Percentiles rank a stretch among this genome's conserved stretches.
These are phyloP conservation scores for Clarias macrocephalus DNA, from an alignment of 2,113 vertebrate genomes.

Conservation along the genomic window DNA sequence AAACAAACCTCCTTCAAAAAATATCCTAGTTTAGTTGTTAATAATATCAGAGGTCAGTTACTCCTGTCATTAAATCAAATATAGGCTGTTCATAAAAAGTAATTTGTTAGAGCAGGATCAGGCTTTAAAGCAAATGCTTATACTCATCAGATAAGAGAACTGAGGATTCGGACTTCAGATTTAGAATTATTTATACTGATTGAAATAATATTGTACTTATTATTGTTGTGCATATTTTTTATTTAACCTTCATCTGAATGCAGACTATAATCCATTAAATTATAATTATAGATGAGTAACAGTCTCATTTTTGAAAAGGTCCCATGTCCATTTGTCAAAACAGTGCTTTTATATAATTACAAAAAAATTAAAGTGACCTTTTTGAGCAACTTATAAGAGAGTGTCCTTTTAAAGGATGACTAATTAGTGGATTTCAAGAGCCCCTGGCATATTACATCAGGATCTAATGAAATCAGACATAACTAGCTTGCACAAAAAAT, in stretches of 20 bases:
- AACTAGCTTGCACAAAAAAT: neutral
- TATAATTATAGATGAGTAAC: neutral
- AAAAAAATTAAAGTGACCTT: neutral
- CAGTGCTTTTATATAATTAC: neutral
- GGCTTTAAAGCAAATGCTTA: neutral
- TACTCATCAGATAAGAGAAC: neutral
- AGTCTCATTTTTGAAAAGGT: neutral
- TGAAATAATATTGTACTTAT: neutral
- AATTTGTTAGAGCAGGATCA: neutral
- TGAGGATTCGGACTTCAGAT: neutral
- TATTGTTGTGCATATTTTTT: neutral
- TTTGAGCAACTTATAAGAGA: neutral
- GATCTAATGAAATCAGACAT: neutral
- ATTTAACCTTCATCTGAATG: neutral
- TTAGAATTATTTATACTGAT: neutral
- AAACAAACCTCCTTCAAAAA: neutral
- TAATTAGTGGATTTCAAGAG: neutral
- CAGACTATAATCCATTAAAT: neutral
- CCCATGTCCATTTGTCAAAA: neutral
- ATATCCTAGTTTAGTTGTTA: neutral
- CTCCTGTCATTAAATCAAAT: neutral
- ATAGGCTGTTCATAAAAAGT: neutral
- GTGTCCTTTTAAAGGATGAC: neutral
- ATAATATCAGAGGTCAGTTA: neutral
- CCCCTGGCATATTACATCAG: neutral